These are phyloP conservation scores for Leptopilina syphax DNA, from an alignment of 2,888 invertebrate genomes.

Conservation along the genomic window DNA sequence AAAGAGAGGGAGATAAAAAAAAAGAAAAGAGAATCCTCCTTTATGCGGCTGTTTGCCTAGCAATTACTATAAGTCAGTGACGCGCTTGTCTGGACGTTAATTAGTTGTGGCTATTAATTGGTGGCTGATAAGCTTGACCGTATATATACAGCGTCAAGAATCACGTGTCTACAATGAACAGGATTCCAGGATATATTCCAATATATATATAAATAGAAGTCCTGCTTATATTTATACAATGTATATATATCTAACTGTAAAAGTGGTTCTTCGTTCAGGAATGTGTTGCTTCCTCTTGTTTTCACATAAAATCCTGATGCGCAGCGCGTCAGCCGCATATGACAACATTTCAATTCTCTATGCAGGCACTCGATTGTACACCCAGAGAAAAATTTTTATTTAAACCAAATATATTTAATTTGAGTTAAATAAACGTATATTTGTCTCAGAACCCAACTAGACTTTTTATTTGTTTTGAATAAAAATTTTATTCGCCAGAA, in stretches of 20 bases:
- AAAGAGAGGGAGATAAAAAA: conserved; percentile 47
- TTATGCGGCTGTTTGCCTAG: conserved; percentile 65
- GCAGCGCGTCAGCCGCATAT: conserved; percentile 9
- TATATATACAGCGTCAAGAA: conserved; percentile 64
- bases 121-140: conserved; percentile 53
- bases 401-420: too few relatives aligned
- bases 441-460: too few relatives aligned
- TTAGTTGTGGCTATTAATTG: conserved; percentile 70
- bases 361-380: background rate
- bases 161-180: conserved; percentile 64
- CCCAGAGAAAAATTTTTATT: too few relatives aligned
- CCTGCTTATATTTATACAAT: background rate
- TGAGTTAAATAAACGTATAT: too few relatives aligned
- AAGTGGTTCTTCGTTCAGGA: conserved; percentile 3
- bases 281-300: conserved; percentile 11
- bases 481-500: too few relatives aligned
- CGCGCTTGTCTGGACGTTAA: conserved; percentile 72
- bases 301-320: conserved; percentile 2
- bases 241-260: background rate
- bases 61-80: conserved; percentile 65
- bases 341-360: conserved; percentile 4
- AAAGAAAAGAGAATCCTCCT: conserved; percentile 65
- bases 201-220: background rate
- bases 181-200: conserved; percentile 59
- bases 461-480: too few relatives aligned